Percentiles rank a stretch among this genome's conserved stretches.
Evolutionary conservation across 2,113 vertebrate genomes (phyloP).

Genomic region (Mesoclemmys tuberculata): DNA sequence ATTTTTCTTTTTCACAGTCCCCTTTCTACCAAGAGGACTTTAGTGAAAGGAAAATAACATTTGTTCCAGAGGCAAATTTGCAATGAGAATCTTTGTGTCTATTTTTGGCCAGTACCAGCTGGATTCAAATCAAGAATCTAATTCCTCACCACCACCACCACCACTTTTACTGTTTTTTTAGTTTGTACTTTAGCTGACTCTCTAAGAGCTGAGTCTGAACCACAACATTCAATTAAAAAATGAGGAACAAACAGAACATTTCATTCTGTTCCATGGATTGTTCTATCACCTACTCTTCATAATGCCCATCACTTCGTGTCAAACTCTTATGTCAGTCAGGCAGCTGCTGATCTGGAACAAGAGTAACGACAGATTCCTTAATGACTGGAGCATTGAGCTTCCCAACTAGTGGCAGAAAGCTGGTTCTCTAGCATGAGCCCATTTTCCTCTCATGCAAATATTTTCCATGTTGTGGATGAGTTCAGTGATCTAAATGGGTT

Average conservation of each 20-base stretch:
- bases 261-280: constrained; percentile 59
- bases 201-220: constrained; percentile 67
- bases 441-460: constrained; percentile 21
- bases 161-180: constrained; percentile 71
- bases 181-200: constrained; percentile 79
- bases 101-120: constrained; percentile 84
- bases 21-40: constrained; percentile 69
- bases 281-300: constrained; percentile 52
- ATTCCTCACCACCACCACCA: constrained; percentile 72
- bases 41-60: constrained; percentile 71
- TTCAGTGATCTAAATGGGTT: neutral
- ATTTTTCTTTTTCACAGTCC: constrained; percentile 71
- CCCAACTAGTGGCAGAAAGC: constrained; percentile 15
- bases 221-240: constrained; percentile 77
- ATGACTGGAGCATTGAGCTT: neutral
- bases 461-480: constrained; percentile 22
- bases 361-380: neutral
- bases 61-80: constrained; percentile 83
- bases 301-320: neutral
- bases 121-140: constrained; percentile 86
- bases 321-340: neutral
- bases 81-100: constrained; percentile 83
- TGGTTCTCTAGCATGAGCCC: constrained; percentile 10
- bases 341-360: neutral
- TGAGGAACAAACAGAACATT: constrained; percentile 67